phyloP scores from a whole-genome alignment of 2,113 vertebrate genomes.

The Laticauda colubrina region DNA sequence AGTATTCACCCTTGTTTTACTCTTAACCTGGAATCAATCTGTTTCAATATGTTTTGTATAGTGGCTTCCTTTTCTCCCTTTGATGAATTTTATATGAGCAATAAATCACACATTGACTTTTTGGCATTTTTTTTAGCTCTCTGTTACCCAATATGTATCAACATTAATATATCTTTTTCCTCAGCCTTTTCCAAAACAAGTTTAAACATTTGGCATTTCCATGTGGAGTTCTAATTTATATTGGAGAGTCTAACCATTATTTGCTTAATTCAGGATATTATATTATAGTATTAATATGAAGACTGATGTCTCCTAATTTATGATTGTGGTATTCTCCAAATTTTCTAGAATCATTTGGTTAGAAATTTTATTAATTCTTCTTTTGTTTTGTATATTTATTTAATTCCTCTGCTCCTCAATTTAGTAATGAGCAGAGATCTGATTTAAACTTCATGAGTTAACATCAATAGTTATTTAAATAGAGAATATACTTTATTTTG shows the following conservation, averaged over 20 bases:
- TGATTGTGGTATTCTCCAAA: neutral
- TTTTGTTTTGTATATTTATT: neutral
- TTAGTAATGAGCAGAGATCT: neutral
- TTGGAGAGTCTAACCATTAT: neutral
- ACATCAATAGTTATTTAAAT: neutral
- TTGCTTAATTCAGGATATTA: neutral
- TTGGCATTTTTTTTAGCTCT: neutral
- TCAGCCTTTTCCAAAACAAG: neutral
- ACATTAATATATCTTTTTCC: neutral
- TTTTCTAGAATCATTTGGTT: too few species aligned
- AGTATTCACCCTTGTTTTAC: neutral
- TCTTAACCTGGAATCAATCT: neutral
- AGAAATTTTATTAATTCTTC: neutral
- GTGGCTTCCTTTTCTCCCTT: neutral
- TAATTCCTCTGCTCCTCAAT: neutral
- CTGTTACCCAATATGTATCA: neutral
- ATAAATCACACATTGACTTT: neutral
- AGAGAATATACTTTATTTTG: neutral
- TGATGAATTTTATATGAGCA: neutral
- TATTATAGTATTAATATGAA: neutral
- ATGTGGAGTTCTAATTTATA: neutral
- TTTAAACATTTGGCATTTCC: neutral
- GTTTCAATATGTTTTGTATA: neutral
- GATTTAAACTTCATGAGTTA: neutral
- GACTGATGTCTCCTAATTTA: neutral